These are phyloP conservation scores for Sinodicranocentrus sp. DNA, from an alignment of 2,888 invertebrate species.

Conservation along the genomic window DNA sequence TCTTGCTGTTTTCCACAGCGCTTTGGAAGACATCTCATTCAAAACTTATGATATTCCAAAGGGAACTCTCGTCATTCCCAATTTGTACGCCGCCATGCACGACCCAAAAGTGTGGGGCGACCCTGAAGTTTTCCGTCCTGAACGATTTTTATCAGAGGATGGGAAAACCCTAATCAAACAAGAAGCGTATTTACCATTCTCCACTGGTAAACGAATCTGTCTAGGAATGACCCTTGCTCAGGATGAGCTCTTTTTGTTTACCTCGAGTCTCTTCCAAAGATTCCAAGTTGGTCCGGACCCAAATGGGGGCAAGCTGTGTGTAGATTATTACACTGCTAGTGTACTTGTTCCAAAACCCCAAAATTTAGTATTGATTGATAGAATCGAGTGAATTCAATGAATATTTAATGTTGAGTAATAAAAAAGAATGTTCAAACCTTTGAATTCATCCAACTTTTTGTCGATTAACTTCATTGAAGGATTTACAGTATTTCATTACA, in stretches of 20 bases:
- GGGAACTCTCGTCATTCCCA: slow-evolving; percentile 59
- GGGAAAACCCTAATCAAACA: slow-evolving; percentile 37
- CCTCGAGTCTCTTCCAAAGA: slow-evolving; percentile 58
- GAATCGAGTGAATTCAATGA: slow-evolving; percentile 34
- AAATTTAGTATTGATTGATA: slow-evolving; percentile 68
- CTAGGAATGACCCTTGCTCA: slow-evolving; percentile 68
- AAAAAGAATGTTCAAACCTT: too few relatives aligned
- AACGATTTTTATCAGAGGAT: slow-evolving; percentile 64
- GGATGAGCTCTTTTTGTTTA: slow-evolving; percentile 70
- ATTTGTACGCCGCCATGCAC: slow-evolving; percentile 60
- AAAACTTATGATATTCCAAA: slow-evolving; percentile 67
- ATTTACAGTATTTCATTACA: too few relatives aligned
- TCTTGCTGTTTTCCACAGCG: slow-evolving; percentile 53
- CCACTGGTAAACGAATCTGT: slow-evolving; percentile 49
- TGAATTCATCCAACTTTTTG: too few relatives aligned
- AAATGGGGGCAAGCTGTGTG: slow-evolving; percentile 38
- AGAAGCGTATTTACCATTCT: slow-evolving; percentile 55
- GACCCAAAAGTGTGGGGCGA: slow-evolving; percentile 68
- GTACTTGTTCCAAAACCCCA: slow-evolving; percentile 71
- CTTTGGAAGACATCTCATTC: slow-evolving; percentile 44
- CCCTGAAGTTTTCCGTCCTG: slow-evolving; percentile 65
- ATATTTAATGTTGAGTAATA: too few relatives aligned
- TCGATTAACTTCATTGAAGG: too few relatives aligned
- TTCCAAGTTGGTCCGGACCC: slow-evolving; percentile 66
- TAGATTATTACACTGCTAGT: slow-evolving; percentile 60